Percentiles rank a stretch among this genome's conserved stretches.
These are phyloP conservation scores for Microtus richardsoni DNA, from an alignment of 2,113 vertebrate genomes.

Conservation along the genomic window DNA sequence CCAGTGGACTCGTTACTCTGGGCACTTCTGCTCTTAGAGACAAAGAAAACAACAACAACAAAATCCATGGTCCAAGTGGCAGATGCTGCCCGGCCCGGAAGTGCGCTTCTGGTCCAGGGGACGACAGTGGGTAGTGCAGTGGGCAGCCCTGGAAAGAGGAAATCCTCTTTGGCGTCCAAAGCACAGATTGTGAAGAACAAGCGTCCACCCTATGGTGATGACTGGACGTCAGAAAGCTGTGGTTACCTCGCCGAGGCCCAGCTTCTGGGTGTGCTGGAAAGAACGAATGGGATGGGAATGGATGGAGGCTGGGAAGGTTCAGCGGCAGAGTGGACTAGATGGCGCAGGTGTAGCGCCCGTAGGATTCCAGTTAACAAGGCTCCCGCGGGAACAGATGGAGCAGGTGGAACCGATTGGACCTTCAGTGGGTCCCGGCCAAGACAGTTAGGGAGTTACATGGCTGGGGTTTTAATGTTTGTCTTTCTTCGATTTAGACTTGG, in stretches of 20 bases:
- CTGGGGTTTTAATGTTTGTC: constrained; percentile 20
- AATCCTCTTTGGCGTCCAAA: constrained; percentile 4
- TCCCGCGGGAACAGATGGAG: background rate
- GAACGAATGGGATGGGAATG: background rate
- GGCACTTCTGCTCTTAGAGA: background rate
- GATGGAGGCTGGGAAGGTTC: background rate
- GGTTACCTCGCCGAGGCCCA: rapidly evolving
- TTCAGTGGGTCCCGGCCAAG: background rate
- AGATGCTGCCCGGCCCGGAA: background rate
- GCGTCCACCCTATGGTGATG: rapidly evolving
- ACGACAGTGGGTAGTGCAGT: background rate
- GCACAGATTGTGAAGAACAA: background rate
- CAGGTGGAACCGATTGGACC: background rate
- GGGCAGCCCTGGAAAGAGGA: background rate
- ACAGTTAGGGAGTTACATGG: background rate
- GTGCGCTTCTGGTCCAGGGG: background rate
- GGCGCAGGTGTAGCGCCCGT: rapidly evolving
- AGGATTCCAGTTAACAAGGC: background rate
- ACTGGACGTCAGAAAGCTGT: background rate
- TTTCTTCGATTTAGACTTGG: background rate
- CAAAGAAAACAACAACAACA: background rate
- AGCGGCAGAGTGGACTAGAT: background rate
- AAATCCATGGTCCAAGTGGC: background rate
- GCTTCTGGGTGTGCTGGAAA: background rate
- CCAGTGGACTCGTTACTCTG: background rate